Conservation (phyloP, 2,113 vertebrate genomes). For the Mustelus asterias region DNA sequence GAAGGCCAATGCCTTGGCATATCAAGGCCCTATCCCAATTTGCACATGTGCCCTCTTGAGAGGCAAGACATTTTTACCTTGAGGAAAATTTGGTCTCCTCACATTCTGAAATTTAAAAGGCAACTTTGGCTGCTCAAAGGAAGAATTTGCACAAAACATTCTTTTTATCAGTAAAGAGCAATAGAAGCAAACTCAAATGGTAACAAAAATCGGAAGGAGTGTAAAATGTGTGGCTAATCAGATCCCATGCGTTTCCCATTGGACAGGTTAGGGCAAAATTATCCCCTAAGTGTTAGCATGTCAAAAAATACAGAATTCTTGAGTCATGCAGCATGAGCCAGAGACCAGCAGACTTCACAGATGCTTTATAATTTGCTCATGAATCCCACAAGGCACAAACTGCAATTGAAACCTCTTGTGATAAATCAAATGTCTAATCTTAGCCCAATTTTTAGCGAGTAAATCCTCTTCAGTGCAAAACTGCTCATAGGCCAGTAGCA, state of each 20-base stretch:
- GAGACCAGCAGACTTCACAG: not conserved
- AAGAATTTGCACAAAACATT: not conserved
- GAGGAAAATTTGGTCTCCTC: not conserved
- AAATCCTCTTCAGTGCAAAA: not conserved
- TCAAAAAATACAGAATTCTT: not conserved
- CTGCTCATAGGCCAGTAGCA: not conserved
- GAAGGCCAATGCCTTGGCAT: not conserved
- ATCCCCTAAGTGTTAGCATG: not conserved
- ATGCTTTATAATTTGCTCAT: not conserved
- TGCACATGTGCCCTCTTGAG: not conserved
- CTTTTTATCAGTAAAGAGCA: not conserved
- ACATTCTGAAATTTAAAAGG: not conserved
- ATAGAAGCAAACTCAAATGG: not conserved
- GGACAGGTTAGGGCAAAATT: not conserved
- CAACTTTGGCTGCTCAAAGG: not conserved
- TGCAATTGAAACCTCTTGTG: not conserved
- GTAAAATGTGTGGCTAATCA: not conserved
- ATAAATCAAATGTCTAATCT: not conserved
- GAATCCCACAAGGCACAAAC: not conserved
- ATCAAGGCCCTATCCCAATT: not conserved
- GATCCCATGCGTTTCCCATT: not conserved
- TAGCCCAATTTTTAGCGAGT: not conserved
- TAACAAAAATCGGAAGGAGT: not conserved
- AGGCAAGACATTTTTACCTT: not conserved
- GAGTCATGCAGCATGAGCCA: not conserved